A percentile compares a stretch with the other conserved stretches of the same genome.
Evolutionary conservation across 2,888 invertebrate species (phyloP).

Genomic region (Ferrisia virgata): DNA sequence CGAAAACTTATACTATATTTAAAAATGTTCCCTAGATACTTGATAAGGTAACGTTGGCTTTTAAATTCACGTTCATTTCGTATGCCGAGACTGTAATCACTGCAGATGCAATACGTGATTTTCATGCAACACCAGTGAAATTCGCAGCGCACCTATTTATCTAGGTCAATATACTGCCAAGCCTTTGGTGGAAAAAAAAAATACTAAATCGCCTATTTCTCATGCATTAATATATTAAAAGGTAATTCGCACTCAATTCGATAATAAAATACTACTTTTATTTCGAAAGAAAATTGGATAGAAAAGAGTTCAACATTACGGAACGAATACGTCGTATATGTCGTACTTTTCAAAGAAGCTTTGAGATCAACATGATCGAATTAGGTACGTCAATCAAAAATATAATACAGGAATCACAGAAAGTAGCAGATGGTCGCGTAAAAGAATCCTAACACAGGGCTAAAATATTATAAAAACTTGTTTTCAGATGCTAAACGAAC

Average conservation of each 20-base stretch:
- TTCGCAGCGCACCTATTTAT: background rate
- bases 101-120: conserved; percentile 38
- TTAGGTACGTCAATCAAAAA: no score
- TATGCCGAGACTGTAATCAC: conserved; percentile 29
- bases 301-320: background rate
- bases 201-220: background rate
- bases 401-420: no score
- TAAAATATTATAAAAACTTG: no score
- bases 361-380: no score
- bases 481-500: no score
- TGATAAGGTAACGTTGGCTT: conserved; percentile 1
- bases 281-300: background rate
- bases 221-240: background rate
- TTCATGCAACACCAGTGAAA: conserved; percentile 3
- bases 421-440: no score
- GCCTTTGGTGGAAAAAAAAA: background rate
- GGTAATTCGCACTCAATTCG: background rate
- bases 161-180: conserved; percentile 18
- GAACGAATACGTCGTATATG: no score
- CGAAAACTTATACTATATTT: background rate
- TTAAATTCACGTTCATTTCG: conserved; percentile 18
- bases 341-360: no score
- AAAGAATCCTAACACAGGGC: no score
- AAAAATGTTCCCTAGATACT: background rate
- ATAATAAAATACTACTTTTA: background rate